Evolutionary conservation across 2,888 invertebrate species (phyloP).

Genomic region (Rhyacophila evoluta): DNA sequence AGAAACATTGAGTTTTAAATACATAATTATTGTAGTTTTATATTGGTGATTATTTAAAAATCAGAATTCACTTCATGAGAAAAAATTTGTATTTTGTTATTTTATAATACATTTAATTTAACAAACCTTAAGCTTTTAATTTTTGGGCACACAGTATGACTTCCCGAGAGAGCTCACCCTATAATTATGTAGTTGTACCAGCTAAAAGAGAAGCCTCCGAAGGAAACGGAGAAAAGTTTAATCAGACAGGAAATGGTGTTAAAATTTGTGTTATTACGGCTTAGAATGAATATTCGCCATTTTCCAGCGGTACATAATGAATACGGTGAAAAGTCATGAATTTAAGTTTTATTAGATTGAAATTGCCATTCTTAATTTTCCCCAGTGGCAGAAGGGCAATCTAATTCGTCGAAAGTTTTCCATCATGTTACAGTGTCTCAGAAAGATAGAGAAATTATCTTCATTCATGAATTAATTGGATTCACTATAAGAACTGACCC

Average conservation of each 20-base stretch:
- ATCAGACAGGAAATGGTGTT: constrained; percentile 54
- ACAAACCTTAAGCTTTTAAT: too few relatives aligned
- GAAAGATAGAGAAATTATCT: neutral
- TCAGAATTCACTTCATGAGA: too few relatives aligned
- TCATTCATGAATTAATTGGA: neutral
- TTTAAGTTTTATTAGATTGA: constrained; percentile 49
- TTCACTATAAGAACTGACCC: neutral
- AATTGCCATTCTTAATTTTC: constrained; percentile 36
- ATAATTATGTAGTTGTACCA: constrained; percentile 51
- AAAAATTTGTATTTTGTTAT: too few relatives aligned
- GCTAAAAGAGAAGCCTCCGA: constrained; percentile 38
- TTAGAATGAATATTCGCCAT: constrained; percentile 51
- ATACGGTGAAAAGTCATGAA: constrained; percentile 46
- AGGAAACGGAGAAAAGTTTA: constrained; percentile 53
- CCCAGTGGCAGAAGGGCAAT: neutral
- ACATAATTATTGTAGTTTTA: too few relatives aligned
- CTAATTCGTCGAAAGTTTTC: neutral
- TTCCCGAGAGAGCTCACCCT: constrained; percentile 42
- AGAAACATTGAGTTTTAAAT: too few relatives aligned
- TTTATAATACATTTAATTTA: too few relatives aligned
- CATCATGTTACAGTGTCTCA: neutral
- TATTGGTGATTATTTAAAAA: too few relatives aligned
- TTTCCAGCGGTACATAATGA: constrained; percentile 50
- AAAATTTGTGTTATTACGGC: constrained; percentile 54
- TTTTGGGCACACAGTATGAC: constrained; percentile 4